Conservation (phyloP, 2,888 invertebrate species). For the Drosophila leonis region DNA sequence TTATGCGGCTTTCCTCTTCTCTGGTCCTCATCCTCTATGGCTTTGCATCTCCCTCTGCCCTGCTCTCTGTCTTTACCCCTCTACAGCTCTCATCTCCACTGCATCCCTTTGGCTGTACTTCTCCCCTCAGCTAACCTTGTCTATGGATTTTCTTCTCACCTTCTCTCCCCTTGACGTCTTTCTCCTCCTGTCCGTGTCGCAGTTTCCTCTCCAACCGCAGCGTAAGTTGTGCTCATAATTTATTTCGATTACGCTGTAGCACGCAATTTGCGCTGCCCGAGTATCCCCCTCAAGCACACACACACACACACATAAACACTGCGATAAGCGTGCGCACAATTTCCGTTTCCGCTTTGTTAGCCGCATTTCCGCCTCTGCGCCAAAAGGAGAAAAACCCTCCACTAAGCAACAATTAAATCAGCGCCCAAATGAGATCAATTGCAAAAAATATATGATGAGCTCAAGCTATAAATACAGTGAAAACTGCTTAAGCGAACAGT, state of each 20-base stretch:
- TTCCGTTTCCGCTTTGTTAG: slow-evolving; percentile 77
- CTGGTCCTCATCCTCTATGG: not conserved
- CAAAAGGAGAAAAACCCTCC: slow-evolving; percentile 37
- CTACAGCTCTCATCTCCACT: not conserved
- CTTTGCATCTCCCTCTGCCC: not conserved
- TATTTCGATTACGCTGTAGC: slow-evolving; percentile 78
- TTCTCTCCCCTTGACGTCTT: not conserved
- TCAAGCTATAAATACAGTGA: not conserved
- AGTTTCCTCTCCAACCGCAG: slow-evolving; percentile 32
- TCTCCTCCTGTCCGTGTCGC: not conserved
- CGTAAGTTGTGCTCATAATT: slow-evolving; percentile 78
- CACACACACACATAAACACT: slow-evolving; percentile 13
- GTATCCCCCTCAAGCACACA: slow-evolving; percentile 63
- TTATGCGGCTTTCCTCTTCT: not conserved
- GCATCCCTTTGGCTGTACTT: not conserved
- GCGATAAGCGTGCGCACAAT: slow-evolving; percentile 75
- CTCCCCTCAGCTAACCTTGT: not conserved
- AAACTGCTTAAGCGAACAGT: not conserved
- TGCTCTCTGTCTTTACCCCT: not conserved
- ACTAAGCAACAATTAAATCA: slow-evolving; percentile 78
- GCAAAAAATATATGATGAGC: not conserved
- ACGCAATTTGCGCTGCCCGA: slow-evolving; percentile 74
- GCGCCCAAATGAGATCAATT: slow-evolving; percentile 41
- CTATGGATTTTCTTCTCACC: not conserved
- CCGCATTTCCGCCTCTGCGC: slow-evolving; percentile 48